Evolutionary conservation across 2,888 invertebrate species (phyloP).

Genomic region (Antitype chi): DNA sequence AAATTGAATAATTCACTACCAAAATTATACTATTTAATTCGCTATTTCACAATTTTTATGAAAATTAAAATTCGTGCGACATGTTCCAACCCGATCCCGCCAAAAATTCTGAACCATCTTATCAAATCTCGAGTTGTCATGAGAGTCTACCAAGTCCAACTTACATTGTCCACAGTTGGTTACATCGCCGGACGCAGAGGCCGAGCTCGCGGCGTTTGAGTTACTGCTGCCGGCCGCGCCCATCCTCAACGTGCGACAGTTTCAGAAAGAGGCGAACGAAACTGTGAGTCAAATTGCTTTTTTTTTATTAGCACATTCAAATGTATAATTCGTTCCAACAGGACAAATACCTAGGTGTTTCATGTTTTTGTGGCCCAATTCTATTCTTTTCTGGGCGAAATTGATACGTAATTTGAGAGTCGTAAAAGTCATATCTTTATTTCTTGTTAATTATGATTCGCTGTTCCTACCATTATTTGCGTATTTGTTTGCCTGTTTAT

Average conservation of each 20-base stretch:
- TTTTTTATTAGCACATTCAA: not conserved
- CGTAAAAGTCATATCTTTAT: too few species aligned
- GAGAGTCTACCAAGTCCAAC: not conserved
- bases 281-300: slow-evolving; percentile 49
- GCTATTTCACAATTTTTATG: too few species aligned
- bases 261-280: slow-evolving; percentile 70
- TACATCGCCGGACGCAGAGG: slow-evolving; percentile 59
- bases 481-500: not conserved
- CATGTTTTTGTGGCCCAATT: not conserved
- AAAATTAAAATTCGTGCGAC: too few species aligned
- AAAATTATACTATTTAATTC: too few species aligned
- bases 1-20: too few species aligned
- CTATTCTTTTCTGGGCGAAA: not conserved
- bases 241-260: slow-evolving; percentile 84
- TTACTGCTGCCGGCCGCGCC: slow-evolving; percentile 95
- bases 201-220: slow-evolving; percentile 92
- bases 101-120: too few species aligned
- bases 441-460: too few species aligned
- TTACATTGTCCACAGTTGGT: slow-evolving; percentile 69
- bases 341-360: not conserved
- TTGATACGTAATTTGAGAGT: not conserved
- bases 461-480: not conserved
- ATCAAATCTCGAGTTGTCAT: not conserved
- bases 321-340: not conserved
- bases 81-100: too few species aligned